Percentiles rank a stretch among this genome's conserved stretches.
phyloP scores from a whole-genome alignment of 37 sponge, comb jelly and placozoan genomes.

The Ephydatia muelleri region DNA sequence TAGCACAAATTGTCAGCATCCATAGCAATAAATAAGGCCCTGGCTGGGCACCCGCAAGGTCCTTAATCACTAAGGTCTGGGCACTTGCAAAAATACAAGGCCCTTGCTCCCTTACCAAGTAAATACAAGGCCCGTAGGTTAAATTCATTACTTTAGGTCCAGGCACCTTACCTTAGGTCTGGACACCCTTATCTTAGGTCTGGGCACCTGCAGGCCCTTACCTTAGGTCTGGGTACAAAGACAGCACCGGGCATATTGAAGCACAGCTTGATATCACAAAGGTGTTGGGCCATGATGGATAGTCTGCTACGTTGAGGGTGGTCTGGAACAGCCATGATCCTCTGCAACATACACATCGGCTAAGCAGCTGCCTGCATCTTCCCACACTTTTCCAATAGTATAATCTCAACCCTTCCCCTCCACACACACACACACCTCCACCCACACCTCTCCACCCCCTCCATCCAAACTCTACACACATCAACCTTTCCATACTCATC shows the following conservation, averaged over 20 bases:
- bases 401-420: neutral
- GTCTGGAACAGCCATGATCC: slow-evolving; percentile 72
- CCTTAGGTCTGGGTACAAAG: slow-evolving; percentile 87
- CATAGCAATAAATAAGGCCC: no score
- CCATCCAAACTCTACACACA: neutral
- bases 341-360: slow-evolving; percentile 9
- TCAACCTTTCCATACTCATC: neutral
- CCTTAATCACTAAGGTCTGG: no score
- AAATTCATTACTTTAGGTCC: neutral
- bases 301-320: slow-evolving; percentile 71
- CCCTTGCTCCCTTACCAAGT: no score
- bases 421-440: no score
- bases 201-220: neutral
- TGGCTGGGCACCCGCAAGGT: no score
- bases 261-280: slow-evolving; percentile 61
- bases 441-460: neutral
- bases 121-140: no score
- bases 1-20: no score
- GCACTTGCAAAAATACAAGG: no score
- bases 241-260: slow-evolving; percentile 55
- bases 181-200: neutral
- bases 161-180: neutral
- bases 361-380: no score
- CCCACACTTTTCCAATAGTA: no score
- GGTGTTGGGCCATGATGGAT: slow-evolving; percentile 79